Base-by-base conservation (phyloP, 1,140 invertebrate genomes). In the Trichoplusia ni region DNA sequence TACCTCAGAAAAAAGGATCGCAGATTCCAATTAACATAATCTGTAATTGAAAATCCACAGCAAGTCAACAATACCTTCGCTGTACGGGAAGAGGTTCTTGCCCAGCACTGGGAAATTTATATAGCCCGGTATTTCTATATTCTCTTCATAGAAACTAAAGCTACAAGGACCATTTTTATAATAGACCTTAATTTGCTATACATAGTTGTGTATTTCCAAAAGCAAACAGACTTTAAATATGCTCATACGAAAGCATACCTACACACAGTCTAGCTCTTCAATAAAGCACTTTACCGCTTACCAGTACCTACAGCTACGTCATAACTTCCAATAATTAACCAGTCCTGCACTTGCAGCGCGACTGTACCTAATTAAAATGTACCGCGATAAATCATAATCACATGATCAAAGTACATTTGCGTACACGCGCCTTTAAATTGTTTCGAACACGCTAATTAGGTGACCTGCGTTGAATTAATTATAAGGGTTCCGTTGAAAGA, bases 361-460 rank as follows among this genome's bases (percentile, higher is more conserved):
- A 25, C 44, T 47, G 44, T 47, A 47, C 13, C 47, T 33, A 51
- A 51, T 51, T 51, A 51, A 51, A 33, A 0, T 25, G 18, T 11
- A 4, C 47, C 9, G 31, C 27, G 31, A 51, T 51, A 51, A 27
- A 21, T 51, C 47, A 51, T 51, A 51, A 35, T 51, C 47, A 51
- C 47, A 51, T 51, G 47, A 18, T 35, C 19, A 33, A 35, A 35
- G 47, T 35, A 35, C 31, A 35, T 35, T 35, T 51, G 47, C 47
- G 47, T 33, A 51, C 29, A 51, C 47, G 47, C 31, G 47, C 31
- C 29, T 51, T 18, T 35, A 35, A 51, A 51, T 51, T 51, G 47
- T 51, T 33, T 18, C 31, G 21, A 51, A 35, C 31, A 35, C 47
- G 47, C 47, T 51, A 51, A 51, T 51, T 51, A 51, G 18, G 29